These are phyloP conservation scores for Hirtodrosophila histrioides DNA, from an alignment of 2,888 invertebrate species.

Conservation along the genomic window DNA sequence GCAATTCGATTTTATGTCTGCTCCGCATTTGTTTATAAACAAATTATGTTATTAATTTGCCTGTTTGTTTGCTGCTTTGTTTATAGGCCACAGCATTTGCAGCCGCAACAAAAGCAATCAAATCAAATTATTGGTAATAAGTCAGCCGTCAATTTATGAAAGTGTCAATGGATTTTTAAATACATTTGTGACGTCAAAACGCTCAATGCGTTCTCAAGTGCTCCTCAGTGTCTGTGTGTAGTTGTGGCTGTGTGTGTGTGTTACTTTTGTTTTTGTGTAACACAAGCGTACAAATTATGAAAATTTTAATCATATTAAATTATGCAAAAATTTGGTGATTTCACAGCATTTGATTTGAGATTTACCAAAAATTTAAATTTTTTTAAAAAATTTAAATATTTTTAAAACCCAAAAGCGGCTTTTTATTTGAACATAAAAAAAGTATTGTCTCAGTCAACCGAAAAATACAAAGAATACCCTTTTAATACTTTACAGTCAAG, in stretches of 20 bases:
- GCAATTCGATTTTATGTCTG: slow-evolving; percentile 60
- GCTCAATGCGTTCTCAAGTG: slow-evolving; percentile 4
- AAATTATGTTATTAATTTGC: slow-evolving; percentile 48
- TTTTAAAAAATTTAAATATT: too few species aligned
- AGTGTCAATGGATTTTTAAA: slow-evolving; percentile 74
- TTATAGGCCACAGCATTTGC: slow-evolving; percentile 43
- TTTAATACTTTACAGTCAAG: too few species aligned
- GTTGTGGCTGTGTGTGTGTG: slow-evolving; percentile 4
- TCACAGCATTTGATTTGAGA: too few species aligned
- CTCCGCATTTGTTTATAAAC: slow-evolving; percentile 72
- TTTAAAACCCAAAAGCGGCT: too few species aligned
- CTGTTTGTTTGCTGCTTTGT: slow-evolving; percentile 43
- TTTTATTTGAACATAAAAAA: too few species aligned
- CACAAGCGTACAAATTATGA: too few species aligned
- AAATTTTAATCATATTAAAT: too few species aligned
- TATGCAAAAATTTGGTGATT: too few species aligned
- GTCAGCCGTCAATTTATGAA: slow-evolving; percentile 76
- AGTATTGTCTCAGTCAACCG: too few species aligned
- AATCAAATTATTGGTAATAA: slow-evolving; percentile 74
- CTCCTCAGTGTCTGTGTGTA: slow-evolving; percentile 14
- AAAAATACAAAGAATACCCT: too few species aligned
- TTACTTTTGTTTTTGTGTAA: slow-evolving; percentile 49
- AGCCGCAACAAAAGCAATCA: slow-evolving; percentile 63
- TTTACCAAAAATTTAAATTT: too few species aligned
- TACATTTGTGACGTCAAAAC: slow-evolving; percentile 67